phyloP scores from a whole-genome alignment of 2,797 vertebrate species.

The Xiphophorus birchmanni region DNA sequence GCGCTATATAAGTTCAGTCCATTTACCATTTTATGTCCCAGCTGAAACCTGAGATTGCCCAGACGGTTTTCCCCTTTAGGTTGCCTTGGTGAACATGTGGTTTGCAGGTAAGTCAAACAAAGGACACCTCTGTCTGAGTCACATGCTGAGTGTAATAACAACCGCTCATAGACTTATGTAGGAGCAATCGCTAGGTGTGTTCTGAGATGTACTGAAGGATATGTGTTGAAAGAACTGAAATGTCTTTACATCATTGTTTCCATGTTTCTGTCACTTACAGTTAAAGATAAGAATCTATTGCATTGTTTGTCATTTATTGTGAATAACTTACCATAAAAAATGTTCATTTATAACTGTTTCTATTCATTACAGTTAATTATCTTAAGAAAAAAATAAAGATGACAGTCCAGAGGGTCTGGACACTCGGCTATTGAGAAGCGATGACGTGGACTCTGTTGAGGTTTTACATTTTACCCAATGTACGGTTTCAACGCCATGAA shows the following conservation, averaged over 20 bases:
- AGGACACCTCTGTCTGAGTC: constrained; percentile 74
- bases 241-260: constrained; percentile 1
- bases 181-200: constrained; percentile 31
- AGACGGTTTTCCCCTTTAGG: constrained; percentile 37
- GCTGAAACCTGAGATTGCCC: constrained; percentile 60
- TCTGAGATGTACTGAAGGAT: constrained; percentile 47
- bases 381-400: no score
- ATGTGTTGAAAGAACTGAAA: constrained; percentile 31
- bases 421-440: no score
- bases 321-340: no score
- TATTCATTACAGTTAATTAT: no score
- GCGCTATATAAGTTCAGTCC: no score
- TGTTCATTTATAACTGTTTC: no score
- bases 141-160: constrained; percentile 71
- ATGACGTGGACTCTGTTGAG: no score
- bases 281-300: not conserved
- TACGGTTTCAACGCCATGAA: no score
- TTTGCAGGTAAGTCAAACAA: constrained; percentile 66
- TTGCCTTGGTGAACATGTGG: constrained; percentile 48
- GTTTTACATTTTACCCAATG: no score
- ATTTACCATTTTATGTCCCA: constrained; percentile 41
- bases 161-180: constrained; percentile 38
- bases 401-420: no score
- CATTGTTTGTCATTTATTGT: no score
- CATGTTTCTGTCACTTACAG: constrained; percentile 43